Base-by-base conservation (phyloP, 2,888 invertebrate genomes). In the Buathra laborator region DNA sequence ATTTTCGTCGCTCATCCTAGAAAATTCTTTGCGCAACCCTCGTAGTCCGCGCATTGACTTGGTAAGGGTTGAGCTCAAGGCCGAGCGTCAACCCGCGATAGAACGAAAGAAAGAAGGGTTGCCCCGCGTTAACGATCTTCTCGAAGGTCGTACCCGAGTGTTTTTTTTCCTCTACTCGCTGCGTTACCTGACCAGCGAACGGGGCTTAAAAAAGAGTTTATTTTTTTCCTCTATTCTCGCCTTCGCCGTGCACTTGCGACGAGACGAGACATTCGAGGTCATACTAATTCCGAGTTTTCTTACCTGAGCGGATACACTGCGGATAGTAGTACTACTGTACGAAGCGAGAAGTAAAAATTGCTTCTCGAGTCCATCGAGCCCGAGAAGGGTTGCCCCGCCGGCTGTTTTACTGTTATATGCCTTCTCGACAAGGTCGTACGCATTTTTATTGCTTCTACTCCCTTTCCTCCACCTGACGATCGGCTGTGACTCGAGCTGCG, bases 41-140 rank as follows among this genome's bases (percentile, higher is more conserved):
- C 56, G 84, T 37, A 32, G 37, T 12, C 56, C 66, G 48, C 56
- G 81, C 80, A 78, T 80, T 85, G 81, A 71, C 81, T 81, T 53
- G 72, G 72, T 84, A 85, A 85, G 87, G 87, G 87, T 87, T 83
- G 83, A 80, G 24, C 56, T 70, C 81, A 83, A 83, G 86, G 81
- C 77, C 78, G 81, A 71, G 59, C 37, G 46, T 14, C 53, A 74
- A 67, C 81, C 43, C 51, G 56, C 78, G 82, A 80, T 67, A 66
- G 62, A 77, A 59, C 43, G 72, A 71, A 66, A 37, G 64, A 59
- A 62, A 77, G 82, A 87, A 87, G 87, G 86, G 84, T 83, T 86
- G 87, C 78, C 78, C 70, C 78, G 70, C 81, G 81, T 83, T 83
- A 83, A 84, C 79, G 86, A 85, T 80, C 76, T 2, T 12, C 71